These are phyloP conservation scores for Eupeodes luniger DNA, from an alignment of 2,888 invertebrate species.

Conservation along the genomic window DNA sequence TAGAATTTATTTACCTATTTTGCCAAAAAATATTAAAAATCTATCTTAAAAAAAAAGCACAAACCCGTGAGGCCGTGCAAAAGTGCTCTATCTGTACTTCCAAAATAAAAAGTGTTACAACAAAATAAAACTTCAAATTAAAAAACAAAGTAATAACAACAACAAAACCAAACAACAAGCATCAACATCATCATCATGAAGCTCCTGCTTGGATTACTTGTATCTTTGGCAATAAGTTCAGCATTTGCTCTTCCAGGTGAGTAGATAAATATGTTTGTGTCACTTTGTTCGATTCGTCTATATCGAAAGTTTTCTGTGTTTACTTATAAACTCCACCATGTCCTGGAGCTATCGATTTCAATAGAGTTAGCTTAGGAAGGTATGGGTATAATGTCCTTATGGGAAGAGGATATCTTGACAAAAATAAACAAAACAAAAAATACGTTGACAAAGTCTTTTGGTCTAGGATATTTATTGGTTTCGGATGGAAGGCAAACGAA, in stretches of 20 bases:
- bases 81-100: slow-evolving; percentile 35
- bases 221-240: slow-evolving; percentile 80
- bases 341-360: slow-evolving; percentile 48
- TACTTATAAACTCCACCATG: slow-evolving; percentile 6
- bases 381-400: slow-evolving; percentile 29
- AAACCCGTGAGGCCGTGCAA: slow-evolving; percentile 57
- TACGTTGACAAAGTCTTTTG: slow-evolving; percentile 37
- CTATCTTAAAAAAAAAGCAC: slow-evolving; percentile 61
- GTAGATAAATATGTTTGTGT: slow-evolving; percentile 74
- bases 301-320: slow-evolving; percentile 8
- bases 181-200: slow-evolving; percentile 80
- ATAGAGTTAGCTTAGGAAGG: slow-evolving; percentile 8
- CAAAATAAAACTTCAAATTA: slow-evolving; percentile 36
- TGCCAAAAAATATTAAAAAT: slow-evolving; percentile 30
- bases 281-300: slow-evolving; percentile 33
- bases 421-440: slow-evolving; percentile 27
- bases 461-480: slow-evolving; percentile 58
- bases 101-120: slow-evolving; percentile 47
- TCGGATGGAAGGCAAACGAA: slow-evolving; percentile 22
- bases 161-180: slow-evolving; percentile 56
- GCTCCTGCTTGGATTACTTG: slow-evolving; percentile 79
- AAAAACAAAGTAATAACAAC: slow-evolving; percentile 42
- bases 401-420: slow-evolving; percentile 34
- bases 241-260: slow-evolving; percentile 82
- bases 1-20: slow-evolving; percentile 47